These are phyloP conservation scores for Vulpes lagopus DNA, from an alignment of 2,113 vertebrate genomes.

Conservation along the genomic window DNA sequence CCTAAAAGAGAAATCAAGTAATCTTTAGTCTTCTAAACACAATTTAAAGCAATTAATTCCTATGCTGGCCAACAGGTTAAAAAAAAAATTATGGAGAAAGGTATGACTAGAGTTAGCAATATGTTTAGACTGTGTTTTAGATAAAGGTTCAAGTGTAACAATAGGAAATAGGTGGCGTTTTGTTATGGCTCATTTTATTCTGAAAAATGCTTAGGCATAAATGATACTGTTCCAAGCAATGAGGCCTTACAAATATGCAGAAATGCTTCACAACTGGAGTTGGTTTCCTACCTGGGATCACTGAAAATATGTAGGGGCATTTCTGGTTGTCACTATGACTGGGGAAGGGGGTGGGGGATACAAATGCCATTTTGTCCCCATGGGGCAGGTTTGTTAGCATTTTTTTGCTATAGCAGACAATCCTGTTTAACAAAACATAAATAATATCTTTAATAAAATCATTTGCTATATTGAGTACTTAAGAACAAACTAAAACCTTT, in stretches of 20 bases:
- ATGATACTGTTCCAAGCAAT: neutral
- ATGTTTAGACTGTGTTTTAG: conserved; percentile 25
- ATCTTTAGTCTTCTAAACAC: conserved; percentile 24
- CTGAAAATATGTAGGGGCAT: neutral
- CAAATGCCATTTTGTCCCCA: neutral
- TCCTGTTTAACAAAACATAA: conserved; percentile 18
- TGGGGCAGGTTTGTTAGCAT: neutral
- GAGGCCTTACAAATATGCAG: neutral
- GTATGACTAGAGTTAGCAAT: neutral
- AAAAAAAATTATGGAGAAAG: neutral
- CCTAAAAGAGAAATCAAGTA: conserved; percentile 48
- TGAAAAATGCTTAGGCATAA: conserved; percentile 26
- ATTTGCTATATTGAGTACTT: neutral
- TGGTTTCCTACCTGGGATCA: neutral
- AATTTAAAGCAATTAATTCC: conserved; percentile 49
- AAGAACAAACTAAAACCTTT: neutral
- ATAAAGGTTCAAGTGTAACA: neutral
- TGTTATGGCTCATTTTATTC: neutral
- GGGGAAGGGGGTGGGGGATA: neutral
- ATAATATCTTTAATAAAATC: neutral
- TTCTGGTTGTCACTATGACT: neutral
- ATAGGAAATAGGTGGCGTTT: conserved; percentile 30
- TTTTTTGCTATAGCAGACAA: neutral
- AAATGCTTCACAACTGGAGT: neutral
- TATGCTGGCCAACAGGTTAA: neutral